Conservation (phyloP, 2,888 invertebrate genomes). For the Drosophila paranaensis region DNA sequence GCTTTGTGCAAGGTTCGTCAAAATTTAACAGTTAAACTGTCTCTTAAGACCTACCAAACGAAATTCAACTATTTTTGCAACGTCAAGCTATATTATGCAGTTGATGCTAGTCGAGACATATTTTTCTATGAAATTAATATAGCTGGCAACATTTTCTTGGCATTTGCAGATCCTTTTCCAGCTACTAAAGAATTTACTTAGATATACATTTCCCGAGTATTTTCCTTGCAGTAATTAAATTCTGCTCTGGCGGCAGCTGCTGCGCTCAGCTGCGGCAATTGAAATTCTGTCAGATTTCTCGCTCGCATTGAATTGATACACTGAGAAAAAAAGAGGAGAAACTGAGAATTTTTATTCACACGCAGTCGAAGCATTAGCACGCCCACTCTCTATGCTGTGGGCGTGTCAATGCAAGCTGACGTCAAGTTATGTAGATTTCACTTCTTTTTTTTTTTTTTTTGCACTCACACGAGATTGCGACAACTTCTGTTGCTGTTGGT, state of each 20-base stretch:
- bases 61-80: no score
- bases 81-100: no score
- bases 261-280: neutral
- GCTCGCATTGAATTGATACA: slow-evolving; percentile 24
- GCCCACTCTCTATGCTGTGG: neutral
- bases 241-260: slow-evolving; percentile 39
- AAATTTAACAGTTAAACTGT: no score
- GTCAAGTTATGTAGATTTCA: slow-evolving; percentile 54
- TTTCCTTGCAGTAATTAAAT: slow-evolving; percentile 39
- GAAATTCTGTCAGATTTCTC: slow-evolving; percentile 18
- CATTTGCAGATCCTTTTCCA: neutral
- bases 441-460: slow-evolving; percentile 49
- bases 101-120: no score
- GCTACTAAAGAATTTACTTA: neutral
- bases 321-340: slow-evolving; percentile 10
- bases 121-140: neutral
- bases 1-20: no score
- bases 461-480: neutral
- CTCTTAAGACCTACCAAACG: no score
- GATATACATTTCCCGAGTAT: neutral
- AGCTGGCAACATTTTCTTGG: neutral
- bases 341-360: slow-evolving; percentile 36
- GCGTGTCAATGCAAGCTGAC: slow-evolving; percentile 3
- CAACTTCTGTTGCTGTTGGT: slow-evolving; percentile 9
- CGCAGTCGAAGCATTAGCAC: slow-evolving; percentile 1